Conservation (phyloP, 2,888 invertebrate genomes). For the Slavum lentiscoides region DNA sequence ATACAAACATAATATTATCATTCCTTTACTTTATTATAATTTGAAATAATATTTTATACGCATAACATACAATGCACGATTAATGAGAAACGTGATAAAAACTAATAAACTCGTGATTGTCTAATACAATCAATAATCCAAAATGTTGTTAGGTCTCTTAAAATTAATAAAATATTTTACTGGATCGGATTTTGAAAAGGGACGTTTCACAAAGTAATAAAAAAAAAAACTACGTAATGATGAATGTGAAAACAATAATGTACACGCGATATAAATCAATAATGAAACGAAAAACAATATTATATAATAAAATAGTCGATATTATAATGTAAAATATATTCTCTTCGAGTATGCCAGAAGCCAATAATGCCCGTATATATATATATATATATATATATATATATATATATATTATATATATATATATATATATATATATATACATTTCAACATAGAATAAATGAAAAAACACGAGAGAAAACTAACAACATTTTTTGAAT, state of each 20-base stretch:
- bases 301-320: not conserved
- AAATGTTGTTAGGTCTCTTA: not conserved
- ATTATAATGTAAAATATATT: not conserved
- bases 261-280: not conserved
- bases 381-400: too few species aligned
- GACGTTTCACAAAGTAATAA: not conserved
- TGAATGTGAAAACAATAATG: not conserved
- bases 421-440: too few species aligned
- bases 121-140: not conserved
- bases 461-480: not conserved
- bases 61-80: not conserved
- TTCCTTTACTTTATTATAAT: not conserved
- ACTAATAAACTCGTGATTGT: too few species aligned
- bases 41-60: not conserved
- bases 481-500: not conserved
- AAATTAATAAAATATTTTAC: too few species aligned
- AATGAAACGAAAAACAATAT: not conserved
- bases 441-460: not conserved
- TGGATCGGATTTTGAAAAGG: too few species aligned
- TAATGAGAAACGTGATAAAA: not conserved
- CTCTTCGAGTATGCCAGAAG: not conserved
- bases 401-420: too few species aligned
- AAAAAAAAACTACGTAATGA: not conserved
- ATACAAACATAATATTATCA: not conserved
- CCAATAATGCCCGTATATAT: not conserved